Base-by-base conservation (phyloP, 2,113 vertebrate genomes). In the Bos indicus region DNA sequence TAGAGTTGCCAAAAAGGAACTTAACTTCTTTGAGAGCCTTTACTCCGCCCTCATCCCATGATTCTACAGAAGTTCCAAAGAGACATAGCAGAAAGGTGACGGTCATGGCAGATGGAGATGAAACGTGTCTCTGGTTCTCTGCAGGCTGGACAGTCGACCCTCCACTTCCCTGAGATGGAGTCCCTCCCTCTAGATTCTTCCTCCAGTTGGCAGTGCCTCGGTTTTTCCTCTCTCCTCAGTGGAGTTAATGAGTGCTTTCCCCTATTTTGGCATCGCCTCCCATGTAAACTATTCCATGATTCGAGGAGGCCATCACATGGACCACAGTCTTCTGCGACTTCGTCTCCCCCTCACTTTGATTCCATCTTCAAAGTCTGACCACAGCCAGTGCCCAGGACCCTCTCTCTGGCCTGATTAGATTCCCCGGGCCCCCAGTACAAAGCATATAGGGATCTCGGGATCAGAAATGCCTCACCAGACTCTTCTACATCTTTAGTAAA, bases 401-500 rank as follows among this genome's bases (percentile, higher is more conserved):
- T 16, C 23, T 54, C 30, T 14, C 26, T 26, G 33, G 6, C 28
- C 82, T 43, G 30, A 25, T 71, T 67, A n/a, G 15, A 87, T 16
- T 74, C 8, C 16, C 26, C 1, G 14, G 40, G 1, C 17, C 21
- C 26, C 46, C 62, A 54, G 26, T 28, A 90, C 88, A 95, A 87
- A 51, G 26, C n/a, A 25, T 77, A 26, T 17, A 12, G 26, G 16
- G 54, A 26, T 26, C n/a, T 52, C 16, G 4, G 51, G 30, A n/a
- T 88, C 88, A 88, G 88, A 88, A 77, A 54, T 85, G 33, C 43
- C n/a, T 95, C 85, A 33, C 48, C 48, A 48, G 19, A 89, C 8
- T 67, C 64, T 62, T 51, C 78, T 83, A 23, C 82, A 43, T 80
- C 82, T 95, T 97, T 85, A 88, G 52, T 86, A 94, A 95, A 93